These are phyloP conservation scores for Aplodontia rufa DNA, from an alignment of 2,113 vertebrate species.

Conservation along the genomic window DNA sequence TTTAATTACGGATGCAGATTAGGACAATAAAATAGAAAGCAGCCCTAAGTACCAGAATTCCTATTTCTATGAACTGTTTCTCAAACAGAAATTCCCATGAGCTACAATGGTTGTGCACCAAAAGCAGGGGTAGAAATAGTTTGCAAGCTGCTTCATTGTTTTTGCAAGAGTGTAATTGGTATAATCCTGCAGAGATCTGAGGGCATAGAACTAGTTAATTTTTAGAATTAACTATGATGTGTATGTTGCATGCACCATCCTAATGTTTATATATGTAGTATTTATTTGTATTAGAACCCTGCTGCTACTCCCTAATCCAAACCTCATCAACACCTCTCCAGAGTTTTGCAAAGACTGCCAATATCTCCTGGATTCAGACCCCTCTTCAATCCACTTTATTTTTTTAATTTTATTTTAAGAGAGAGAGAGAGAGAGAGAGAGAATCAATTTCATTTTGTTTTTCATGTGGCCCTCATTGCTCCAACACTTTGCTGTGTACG, in stretches of 20 bases:
- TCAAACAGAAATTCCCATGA: not conserved
- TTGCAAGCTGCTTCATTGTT: conserved; percentile 5
- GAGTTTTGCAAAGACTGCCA: not conserved
- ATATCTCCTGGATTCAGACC: not conserved
- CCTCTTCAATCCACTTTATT: not conserved
- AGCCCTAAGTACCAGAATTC: not conserved
- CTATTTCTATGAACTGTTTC: not conserved
- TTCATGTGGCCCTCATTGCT: no score
- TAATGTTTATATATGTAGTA: not conserved
- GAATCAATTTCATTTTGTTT: no score
- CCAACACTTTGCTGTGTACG: no score
- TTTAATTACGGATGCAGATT: conserved; percentile 25
- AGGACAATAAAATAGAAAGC: not conserved
- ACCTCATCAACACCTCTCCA: not conserved
- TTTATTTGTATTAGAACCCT: not conserved
- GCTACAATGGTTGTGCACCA: not conserved
- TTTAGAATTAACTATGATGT: not conserved
- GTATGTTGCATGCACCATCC: not conserved
- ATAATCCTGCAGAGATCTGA: not conserved
- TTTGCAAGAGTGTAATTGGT: not conserved
- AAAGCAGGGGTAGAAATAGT: not conserved
- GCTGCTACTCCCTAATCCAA: not conserved
- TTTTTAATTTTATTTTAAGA: no score
- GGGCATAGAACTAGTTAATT: not conserved
- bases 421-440: no score